These are phyloP conservation scores for Oscheius sp. DNA, from an alignment of 2,888 invertebrate genomes.

Conservation along the genomic window DNA sequence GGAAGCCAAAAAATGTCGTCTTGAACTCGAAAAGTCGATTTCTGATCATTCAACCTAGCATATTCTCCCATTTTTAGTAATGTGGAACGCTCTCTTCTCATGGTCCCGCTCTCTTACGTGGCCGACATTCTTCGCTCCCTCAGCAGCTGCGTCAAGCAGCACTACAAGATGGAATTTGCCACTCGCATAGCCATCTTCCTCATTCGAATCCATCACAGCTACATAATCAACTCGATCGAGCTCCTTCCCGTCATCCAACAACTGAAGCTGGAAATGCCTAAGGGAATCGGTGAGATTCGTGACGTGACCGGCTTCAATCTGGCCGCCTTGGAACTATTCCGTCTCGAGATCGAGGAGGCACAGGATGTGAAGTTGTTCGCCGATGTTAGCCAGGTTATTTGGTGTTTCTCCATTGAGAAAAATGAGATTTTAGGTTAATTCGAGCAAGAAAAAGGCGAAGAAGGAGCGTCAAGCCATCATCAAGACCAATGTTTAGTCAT, in stretches of 20 bases:
- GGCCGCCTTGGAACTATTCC: slow-evolving; percentile 84
- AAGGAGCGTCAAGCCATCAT: slow-evolving; percentile 54
- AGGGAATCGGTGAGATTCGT: slow-evolving; percentile 77
- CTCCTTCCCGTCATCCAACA: slow-evolving; percentile 81
- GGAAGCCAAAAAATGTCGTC: no score
- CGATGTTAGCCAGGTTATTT: slow-evolving; percentile 41
- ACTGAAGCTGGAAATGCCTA: slow-evolving; percentile 79
- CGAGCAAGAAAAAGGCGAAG: slow-evolving; percentile 47
- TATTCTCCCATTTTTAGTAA: slow-evolving; percentile 79
- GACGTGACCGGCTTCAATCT: slow-evolving; percentile 88
- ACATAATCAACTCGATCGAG: slow-evolving; percentile 82
- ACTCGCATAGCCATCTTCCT: slow-evolving; percentile 83
- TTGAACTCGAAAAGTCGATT: no score
- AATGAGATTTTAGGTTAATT: slow-evolving; percentile 12
- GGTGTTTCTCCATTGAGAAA: background rate
- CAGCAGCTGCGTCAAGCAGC: slow-evolving; percentile 80
- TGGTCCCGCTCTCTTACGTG: slow-evolving; percentile 86
- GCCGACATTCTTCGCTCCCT: slow-evolving; percentile 84
- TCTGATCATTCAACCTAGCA: background rate
- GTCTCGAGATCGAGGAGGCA: slow-evolving; percentile 82
- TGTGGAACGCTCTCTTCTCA: slow-evolving; percentile 87
- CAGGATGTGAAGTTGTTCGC: slow-evolving; percentile 78
- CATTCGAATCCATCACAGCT: slow-evolving; percentile 76
- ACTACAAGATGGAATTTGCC: slow-evolving; percentile 83
- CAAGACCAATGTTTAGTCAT: slow-evolving; percentile 38